These are phyloP conservation scores for Falco cherrug DNA, from an alignment of 2,797 vertebrate species.

Conservation along the genomic window DNA sequence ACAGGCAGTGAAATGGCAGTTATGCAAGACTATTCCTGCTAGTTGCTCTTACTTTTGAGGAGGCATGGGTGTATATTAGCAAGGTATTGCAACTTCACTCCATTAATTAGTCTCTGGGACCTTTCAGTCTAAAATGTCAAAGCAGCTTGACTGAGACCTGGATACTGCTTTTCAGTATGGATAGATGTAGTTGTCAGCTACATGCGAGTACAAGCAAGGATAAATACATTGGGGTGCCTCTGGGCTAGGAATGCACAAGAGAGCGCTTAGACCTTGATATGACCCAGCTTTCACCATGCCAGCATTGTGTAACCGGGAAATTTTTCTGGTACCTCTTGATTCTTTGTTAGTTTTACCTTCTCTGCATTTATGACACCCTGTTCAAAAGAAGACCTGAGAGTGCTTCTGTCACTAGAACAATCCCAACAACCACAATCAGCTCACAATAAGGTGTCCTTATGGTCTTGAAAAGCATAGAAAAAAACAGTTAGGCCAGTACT, in stretches of 20 bases:
- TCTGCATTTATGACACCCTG: not conserved
- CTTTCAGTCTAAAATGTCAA: not conserved
- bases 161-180: not conserved
- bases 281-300: not conserved
- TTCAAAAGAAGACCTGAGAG: not conserved
- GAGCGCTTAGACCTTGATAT: not conserved
- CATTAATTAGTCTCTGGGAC: not conserved
- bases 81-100: not conserved
- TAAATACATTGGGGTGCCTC: not conserved
- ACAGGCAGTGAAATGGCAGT: not conserved
- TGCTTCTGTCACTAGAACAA: not conserved
- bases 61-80: not conserved
- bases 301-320: not conserved
- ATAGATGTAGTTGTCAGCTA: not conserved
- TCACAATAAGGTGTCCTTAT: not conserved
- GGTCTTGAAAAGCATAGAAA: not conserved
- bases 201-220: not conserved
- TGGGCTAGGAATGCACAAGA: not conserved
- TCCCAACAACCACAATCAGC: not conserved
- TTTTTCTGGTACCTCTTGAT: not conserved
- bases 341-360: not conserved
- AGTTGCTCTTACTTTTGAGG: not conserved
- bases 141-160: not conserved
- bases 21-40: not conserved
- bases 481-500: not conserved